phyloP scores from a whole-genome alignment of 2,797 vertebrate genomes.

The Loris lydekkerianus region DNA sequence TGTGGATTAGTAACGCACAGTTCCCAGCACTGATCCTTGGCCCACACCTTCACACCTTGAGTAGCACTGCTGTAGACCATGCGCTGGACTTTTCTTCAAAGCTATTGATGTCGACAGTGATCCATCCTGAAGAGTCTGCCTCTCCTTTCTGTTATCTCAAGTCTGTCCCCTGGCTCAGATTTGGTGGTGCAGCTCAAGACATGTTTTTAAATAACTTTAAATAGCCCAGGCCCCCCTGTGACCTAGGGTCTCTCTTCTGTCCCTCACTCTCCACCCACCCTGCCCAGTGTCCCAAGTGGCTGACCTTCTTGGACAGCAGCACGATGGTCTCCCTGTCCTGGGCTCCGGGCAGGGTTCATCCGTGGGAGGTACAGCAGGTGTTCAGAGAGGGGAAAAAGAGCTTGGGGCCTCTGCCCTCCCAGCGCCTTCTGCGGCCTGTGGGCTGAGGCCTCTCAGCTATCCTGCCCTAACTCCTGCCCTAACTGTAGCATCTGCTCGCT shows the following conservation, averaged over 20 bases:
- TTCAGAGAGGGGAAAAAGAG: background rate
- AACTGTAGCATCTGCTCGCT: background rate
- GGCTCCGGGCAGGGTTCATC: background rate
- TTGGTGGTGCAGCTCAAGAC: background rate
- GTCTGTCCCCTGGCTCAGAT: background rate
- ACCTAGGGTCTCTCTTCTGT: background rate
- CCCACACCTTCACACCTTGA: background rate
- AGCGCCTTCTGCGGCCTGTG: background rate
- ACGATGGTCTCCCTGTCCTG: background rate
- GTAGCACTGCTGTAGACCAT: background rate
- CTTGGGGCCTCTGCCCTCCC: background rate
- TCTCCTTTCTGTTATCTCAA: background rate
- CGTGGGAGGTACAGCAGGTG: too few species aligned
- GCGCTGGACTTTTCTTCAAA: background rate
- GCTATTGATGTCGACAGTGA: background rate
- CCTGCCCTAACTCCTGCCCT: background rate
- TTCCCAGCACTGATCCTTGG: background rate
- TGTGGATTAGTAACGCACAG: background rate
- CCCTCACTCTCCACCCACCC: background rate
- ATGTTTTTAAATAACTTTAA: background rate
- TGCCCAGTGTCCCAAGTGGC: background rate
- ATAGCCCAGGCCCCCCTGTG: background rate
- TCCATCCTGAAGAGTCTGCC: background rate
- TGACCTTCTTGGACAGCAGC: background rate
- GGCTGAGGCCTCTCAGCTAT: background rate